Evolutionary conservation across 2,797 vertebrate species (phyloP).

Genomic region (Aldrovandia affinis): DNA sequence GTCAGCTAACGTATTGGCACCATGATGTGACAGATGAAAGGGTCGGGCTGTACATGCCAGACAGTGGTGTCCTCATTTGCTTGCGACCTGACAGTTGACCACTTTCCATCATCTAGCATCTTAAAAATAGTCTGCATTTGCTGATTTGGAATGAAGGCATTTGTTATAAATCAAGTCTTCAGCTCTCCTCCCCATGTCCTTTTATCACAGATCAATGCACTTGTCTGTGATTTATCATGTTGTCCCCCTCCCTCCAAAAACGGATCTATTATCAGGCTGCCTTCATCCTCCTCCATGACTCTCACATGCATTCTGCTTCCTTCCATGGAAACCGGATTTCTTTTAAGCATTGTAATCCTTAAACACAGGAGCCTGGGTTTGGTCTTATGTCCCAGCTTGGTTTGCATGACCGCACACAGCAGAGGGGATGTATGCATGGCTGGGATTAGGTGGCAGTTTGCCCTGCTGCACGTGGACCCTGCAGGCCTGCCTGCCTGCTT

Average conservation of each 20-base stretch:
- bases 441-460: conserved; percentile 17
- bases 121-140: neutral
- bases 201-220: neutral
- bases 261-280: neutral
- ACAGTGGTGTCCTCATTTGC: neutral
- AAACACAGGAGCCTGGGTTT: neutral
- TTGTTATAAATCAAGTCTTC: neutral
- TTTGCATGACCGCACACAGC: neutral
- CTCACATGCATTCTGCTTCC: neutral
- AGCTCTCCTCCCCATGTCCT: neutral
- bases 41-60: neutral
- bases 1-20: neutral
- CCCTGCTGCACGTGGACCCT: conserved; percentile 9
- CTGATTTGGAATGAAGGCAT: neutral
- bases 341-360: conserved; percentile 23
- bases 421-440: neutral
- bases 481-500: neutral
- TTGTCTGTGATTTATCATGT: neutral
- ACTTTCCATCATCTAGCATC: neutral
- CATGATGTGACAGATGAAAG: neutral
- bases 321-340: neutral
- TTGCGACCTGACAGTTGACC: neutral
- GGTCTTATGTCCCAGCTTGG: neutral
- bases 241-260: neutral
- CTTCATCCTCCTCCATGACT: neutral